A percentile compares a stretch with the other conserved stretches of the same genome.
Conservation (phyloP, 2,797 vertebrate species). For the Ateles fusciceps region DNA sequence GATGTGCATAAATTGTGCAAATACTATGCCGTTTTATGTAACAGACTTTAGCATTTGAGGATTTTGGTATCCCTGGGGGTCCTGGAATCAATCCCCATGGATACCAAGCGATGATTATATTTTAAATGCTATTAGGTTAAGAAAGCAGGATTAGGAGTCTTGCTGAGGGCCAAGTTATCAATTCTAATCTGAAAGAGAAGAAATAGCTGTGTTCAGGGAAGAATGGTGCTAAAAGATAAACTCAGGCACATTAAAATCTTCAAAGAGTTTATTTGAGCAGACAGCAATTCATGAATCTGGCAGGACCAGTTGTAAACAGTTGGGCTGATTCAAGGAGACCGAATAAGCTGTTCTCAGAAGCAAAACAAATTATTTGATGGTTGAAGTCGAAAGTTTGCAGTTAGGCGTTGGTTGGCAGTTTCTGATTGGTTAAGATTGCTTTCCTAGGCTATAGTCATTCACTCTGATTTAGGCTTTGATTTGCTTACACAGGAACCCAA, state of each 20-base stretch:
- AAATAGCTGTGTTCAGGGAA: not conserved
- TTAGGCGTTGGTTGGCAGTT: not conserved
- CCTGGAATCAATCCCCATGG: not conserved
- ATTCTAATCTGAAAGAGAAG: not conserved
- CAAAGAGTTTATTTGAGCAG: not conserved
- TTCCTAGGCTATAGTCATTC: not conserved
- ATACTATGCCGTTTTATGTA: not conserved
- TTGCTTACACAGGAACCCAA: not conserved
- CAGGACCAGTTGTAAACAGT: not conserved
- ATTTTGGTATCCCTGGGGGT: not conserved
- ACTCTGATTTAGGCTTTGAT: not conserved
- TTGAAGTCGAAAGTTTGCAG: not conserved
- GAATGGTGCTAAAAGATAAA: not conserved
- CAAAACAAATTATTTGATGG: not conserved
- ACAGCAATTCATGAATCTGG: not conserved
- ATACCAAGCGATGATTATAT: not conserved
- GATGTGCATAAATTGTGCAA: not conserved
- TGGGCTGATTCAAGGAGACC: not conserved
- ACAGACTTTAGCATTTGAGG: not conserved
- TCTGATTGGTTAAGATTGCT: not conserved
- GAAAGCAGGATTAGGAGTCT: not conserved
- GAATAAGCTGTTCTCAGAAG: not conserved
- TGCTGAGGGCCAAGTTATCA: not conserved
- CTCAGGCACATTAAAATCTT: not conserved
- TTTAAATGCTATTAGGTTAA: not conserved